phyloP scores from a whole-genome alignment of 2,888 invertebrate genomes.

The Tenthredo amoena region DNA sequence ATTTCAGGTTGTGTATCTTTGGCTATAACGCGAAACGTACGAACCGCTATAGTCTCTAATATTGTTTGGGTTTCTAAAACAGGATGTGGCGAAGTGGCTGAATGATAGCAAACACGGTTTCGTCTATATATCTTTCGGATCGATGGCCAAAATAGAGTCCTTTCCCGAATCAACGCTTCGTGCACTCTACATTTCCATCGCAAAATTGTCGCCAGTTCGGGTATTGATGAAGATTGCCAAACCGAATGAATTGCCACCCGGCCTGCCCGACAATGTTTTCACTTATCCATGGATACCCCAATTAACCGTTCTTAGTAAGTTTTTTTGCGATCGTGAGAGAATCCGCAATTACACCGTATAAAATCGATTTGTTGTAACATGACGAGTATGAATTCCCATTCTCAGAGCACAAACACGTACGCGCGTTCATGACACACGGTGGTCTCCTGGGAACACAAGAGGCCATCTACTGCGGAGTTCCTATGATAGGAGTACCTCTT shows the following conservation, averaged over 20 bases:
- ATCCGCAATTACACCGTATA: too few relatives aligned
- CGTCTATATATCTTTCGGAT: constrained; percentile 64
- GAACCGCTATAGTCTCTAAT: too few relatives aligned
- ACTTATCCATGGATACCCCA: constrained; percentile 67
- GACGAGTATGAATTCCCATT: background rate
- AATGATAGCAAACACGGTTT: constrained; percentile 54
- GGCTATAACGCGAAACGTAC: too few relatives aligned
- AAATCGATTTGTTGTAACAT: background rate
- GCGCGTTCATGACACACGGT: constrained; percentile 70
- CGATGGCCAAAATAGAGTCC: constrained; percentile 65
- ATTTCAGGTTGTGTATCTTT: background rate
- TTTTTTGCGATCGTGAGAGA: background rate
- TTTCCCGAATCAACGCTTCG: constrained; percentile 61
- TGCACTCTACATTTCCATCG: constrained; percentile 62
- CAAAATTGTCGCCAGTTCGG: constrained; percentile 65
- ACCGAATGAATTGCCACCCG: constrained; percentile 60
- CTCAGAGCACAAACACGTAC: constrained; percentile 71
- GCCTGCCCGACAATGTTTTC: constrained; percentile 65
- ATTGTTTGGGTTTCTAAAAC: background rate
- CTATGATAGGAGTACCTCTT: constrained; percentile 66
- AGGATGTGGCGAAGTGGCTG: constrained; percentile 67
- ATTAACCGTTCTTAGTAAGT: constrained; percentile 65
- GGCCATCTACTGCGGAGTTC: constrained; percentile 63
- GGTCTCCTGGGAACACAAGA: constrained; percentile 66
- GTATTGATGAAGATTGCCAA: constrained; percentile 66